Conservation (phyloP, 2,888 invertebrate genomes). For the Charanyca ferruginea region DNA sequence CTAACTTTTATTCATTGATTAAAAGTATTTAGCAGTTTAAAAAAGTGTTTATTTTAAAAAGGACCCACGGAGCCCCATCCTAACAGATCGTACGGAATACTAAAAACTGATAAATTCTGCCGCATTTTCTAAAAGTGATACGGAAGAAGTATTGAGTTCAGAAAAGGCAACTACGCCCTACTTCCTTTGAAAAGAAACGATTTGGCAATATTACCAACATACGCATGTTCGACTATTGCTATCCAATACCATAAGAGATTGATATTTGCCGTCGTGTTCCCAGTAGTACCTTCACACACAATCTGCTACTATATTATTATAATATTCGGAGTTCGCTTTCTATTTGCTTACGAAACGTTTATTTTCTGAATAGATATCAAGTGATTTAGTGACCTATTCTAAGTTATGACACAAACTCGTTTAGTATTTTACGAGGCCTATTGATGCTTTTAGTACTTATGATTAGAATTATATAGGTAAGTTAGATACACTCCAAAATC, state of each 20-base stretch:
- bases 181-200: slow-evolving; percentile 31
- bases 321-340: slow-evolving; percentile 26
- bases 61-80: no score
- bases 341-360: slow-evolving; percentile 34
- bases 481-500: no score
- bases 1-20: no score
- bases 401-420: background rate
- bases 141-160: background rate
- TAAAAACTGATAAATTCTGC: no score
- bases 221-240: slow-evolving; percentile 25
- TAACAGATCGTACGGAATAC: no score
- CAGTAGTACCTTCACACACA: slow-evolving; percentile 13
- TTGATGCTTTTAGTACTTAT: background rate
- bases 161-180: slow-evolving; percentile 3
- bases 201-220: slow-evolving; percentile 30
- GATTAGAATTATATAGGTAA: background rate
- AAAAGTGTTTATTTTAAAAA: no score
- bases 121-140: background rate
- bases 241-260: slow-evolving; percentile 55
- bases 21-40: no score
- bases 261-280: slow-evolving; percentile 35
- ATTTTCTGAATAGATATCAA: slow-evolving; percentile 8
- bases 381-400: slow-evolving; percentile 5
- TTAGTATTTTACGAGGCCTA: background rate
- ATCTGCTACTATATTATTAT: slow-evolving; percentile 40